Base-by-base conservation (phyloP, 2,888 invertebrate genomes). In the Ctena decussata region DNA sequence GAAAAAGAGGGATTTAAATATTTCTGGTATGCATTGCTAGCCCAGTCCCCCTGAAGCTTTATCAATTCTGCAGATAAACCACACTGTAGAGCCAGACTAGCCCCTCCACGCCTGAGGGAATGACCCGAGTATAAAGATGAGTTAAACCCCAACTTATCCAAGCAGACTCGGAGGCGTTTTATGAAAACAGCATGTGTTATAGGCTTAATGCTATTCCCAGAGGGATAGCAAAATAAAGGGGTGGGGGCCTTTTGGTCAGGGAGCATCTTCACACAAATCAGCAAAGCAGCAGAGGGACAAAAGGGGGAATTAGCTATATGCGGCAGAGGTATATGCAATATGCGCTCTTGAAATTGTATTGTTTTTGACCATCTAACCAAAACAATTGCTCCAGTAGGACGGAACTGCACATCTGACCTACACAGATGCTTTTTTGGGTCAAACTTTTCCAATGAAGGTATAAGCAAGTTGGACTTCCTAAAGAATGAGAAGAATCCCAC, bases 31-130 rank as follows among this genome's bases (percentile, higher is more conserved):
- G 53, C 53, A 53, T 53, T n/a, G 21, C 53, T 53, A 5, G 53
- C 8, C 53, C 8, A 53, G 21, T 53, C 8, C 21, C 53, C 53
- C n/a, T 53, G 53, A 11, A 53, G 5, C 21, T 53, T 53, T 5
- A 53, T 21, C 53, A 5, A 53, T 15, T 53, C 53, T 15, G 21
- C 3, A 18, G 82, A 39, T 3, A 82, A 12, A 21, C 82, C 82
- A 78, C 82, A 82, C 41, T 82, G 70, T 18, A 82, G 35, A 0
- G 78, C 78, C 53, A 82, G 78, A 15, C 74, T 74, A 5, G 74
- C n/a, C 73, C 82, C 82, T 1, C 77, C 82, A 37, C 74, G 44
- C 18, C 82, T 30, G 57, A 82, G 69, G 35, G 73, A 69, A 27
- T 82, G 78, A 0, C 77, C 77, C 5, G 74, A 77, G 53, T 49